A percentile compares a stretch with the other conserved stretches of the same genome.
These are phyloP conservation scores for Drosophila cracens DNA, from an alignment of 2,888 invertebrate species.

Conservation along the genomic window DNA sequence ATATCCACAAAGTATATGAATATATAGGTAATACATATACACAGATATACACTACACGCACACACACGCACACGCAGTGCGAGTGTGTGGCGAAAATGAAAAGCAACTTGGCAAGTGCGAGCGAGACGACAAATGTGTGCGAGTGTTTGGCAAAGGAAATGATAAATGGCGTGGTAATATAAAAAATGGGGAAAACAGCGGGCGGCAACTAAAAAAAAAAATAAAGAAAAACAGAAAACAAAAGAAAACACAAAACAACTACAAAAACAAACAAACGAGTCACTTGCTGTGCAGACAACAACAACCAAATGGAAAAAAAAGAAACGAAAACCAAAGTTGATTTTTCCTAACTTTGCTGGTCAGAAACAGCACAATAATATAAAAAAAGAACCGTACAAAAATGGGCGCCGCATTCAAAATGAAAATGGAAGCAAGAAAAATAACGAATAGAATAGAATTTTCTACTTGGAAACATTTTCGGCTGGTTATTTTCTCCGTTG, in stretches of 20 bases:
- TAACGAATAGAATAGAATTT: conserved; percentile 51
- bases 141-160: conserved; percentile 79
- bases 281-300: conserved; percentile 52
- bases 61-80: conserved; percentile 7
- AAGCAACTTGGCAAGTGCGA: conserved; percentile 39
- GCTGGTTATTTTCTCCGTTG: conserved; percentile 41
- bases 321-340: conserved; percentile 54
- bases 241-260: conserved; percentile 36
- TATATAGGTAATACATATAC: not conserved
- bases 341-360: conserved; percentile 66
- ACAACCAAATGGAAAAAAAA: conserved; percentile 27
- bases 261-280: conserved; percentile 59
- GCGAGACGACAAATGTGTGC: conserved; percentile 42
- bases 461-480: conserved; percentile 67
- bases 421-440: conserved; percentile 50
- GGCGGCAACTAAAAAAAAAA: conserved; percentile 65
- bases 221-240: conserved; percentile 43
- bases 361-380: conserved; percentile 18
- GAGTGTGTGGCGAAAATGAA: conserved; percentile 32
- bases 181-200: conserved; percentile 80
- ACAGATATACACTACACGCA: conserved; percentile 9
- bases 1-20: conserved; percentile 35
- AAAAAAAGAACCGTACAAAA: conserved; percentile 45
- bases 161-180: conserved; percentile 83
- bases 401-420: conserved; percentile 73